These are phyloP conservation scores for Empidonax traillii DNA, from an alignment of 2,113 vertebrate species.

Conservation along the genomic window DNA sequence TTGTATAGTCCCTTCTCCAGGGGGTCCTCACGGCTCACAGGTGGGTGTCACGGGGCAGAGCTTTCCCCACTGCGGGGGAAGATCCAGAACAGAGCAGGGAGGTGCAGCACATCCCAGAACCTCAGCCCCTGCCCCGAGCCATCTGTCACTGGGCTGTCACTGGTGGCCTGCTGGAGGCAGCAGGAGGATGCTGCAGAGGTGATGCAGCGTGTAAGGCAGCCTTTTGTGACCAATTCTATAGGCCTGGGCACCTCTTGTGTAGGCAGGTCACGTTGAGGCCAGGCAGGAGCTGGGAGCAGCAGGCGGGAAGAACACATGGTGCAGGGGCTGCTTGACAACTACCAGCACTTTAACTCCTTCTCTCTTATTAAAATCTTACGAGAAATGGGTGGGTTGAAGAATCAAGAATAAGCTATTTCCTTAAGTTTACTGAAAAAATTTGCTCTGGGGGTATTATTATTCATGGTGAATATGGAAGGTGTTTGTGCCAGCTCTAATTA, in stretches of 20 bases:
- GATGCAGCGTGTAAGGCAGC: not conserved
- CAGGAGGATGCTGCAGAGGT: not conserved
- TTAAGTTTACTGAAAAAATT: not conserved
- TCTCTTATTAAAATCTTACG: not conserved
- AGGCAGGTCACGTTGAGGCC: not conserved
- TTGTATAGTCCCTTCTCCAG: fast-evolving
- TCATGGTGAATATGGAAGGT: not conserved
- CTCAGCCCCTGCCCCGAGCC: not conserved
- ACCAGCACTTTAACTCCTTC: not conserved
- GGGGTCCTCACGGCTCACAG: not conserved
- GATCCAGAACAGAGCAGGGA: fast-evolving
- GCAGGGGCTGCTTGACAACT: not conserved
- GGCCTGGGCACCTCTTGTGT: not conserved
- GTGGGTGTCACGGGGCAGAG: not conserved
- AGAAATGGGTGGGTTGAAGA: not conserved
- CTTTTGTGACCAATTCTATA: not conserved
- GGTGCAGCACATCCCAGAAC: not conserved
- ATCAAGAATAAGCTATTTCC: not conserved
- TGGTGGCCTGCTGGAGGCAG: not conserved
- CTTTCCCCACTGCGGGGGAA: not conserved
- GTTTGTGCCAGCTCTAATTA: constrained; percentile 38
- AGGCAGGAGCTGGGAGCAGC: not conserved
- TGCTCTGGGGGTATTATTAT: not conserved
- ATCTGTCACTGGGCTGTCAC: not conserved
- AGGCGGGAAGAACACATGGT: not conserved